Conservation (phyloP, 2,797 vertebrate species). For the Kryptolebias ocellatus region DNA sequence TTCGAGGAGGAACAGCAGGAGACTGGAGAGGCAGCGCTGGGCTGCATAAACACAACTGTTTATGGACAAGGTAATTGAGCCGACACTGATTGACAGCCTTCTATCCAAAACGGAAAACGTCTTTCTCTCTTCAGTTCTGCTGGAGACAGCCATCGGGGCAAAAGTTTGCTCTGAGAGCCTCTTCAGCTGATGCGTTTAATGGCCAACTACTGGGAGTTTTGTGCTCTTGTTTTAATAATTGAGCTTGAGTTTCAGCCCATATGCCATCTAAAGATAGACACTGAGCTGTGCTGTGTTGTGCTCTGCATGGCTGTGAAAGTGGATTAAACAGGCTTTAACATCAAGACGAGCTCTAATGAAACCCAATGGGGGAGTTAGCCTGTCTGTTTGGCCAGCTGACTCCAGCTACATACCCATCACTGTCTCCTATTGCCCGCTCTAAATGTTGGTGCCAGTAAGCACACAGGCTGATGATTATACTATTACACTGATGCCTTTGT, state of each 20-base stretch:
- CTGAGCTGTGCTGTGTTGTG: conserved; percentile 56
- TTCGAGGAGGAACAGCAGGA: conserved; percentile 24
- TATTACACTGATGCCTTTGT: conserved; percentile 19
- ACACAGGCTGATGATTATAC: conserved; percentile 19
- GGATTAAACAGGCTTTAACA: conserved; percentile 79
- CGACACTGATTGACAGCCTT: conserved; percentile 47
- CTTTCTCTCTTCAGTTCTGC: background rate
- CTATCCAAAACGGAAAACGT: conserved; percentile 29
- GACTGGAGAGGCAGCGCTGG: background rate
- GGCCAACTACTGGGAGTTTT: conserved; percentile 28
- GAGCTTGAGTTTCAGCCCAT: conserved; percentile 41
- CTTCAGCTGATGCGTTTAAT: conserved; percentile 30
- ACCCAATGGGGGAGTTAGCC: conserved; percentile 75
- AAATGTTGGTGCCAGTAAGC: conserved; percentile 62
- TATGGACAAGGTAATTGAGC: conserved; percentile 35
- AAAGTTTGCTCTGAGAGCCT: background rate
- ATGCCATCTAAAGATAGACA: conserved; percentile 74
- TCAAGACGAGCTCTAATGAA: conserved; percentile 80
- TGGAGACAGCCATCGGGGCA: conserved; percentile 6
- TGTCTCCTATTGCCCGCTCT: conserved; percentile 67
- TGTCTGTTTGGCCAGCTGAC: conserved; percentile 81
- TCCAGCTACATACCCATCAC: conserved; percentile 70
- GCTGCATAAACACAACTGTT: conserved; percentile 40
- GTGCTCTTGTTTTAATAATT: conserved; percentile 63
- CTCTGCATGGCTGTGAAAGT: conserved; percentile 76